These are phyloP conservation scores for Cepphus grylle DNA, from an alignment of 2,113 vertebrate species.

Conservation along the genomic window DNA sequence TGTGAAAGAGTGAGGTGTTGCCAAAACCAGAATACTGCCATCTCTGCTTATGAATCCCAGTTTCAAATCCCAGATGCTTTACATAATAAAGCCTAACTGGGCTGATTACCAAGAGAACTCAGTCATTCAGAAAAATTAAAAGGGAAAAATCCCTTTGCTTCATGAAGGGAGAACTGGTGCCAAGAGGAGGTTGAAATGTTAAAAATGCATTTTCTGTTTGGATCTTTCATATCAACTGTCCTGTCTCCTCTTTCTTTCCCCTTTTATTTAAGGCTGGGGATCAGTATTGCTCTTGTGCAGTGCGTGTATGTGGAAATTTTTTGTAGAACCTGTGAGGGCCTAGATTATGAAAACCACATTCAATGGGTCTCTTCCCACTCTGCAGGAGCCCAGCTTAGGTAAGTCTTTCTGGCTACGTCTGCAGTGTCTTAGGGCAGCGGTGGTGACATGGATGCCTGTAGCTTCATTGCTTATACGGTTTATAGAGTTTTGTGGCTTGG, in stretches of 20 bases:
- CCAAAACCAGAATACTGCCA: slow-evolving; percentile 58
- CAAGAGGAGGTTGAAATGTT: slow-evolving; percentile 48
- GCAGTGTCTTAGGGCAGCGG: background rate
- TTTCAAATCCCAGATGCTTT: slow-evolving; percentile 67
- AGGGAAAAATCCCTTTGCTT: slow-evolving; percentile 40
- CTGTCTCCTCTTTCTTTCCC: background rate
- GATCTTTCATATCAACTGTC: slow-evolving; percentile 37
- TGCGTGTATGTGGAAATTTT: background rate
- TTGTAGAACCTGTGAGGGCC: background rate
- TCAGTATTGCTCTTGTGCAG: background rate
- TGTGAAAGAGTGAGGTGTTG: slow-evolving; percentile 48
- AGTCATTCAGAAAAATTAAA: slow-evolving; percentile 66
- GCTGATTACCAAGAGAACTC: slow-evolving; percentile 61
- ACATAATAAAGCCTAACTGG: slow-evolving; percentile 68
- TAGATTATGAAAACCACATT: background rate
- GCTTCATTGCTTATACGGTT: background rate
- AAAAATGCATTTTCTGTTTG: slow-evolving; percentile 58
- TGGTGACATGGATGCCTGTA: background rate
- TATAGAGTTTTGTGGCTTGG: background rate
- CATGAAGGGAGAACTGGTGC: background rate
- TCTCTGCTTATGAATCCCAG: slow-evolving; percentile 67
- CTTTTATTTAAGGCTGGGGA: background rate
- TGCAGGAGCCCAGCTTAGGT: slow-evolving; percentile 3
- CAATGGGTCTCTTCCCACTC: background rate
- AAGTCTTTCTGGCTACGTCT: background rate